These are phyloP conservation scores for Lophius piscatorius DNA, from an alignment of 2,113 vertebrate genomes.

Conservation along the genomic window DNA sequence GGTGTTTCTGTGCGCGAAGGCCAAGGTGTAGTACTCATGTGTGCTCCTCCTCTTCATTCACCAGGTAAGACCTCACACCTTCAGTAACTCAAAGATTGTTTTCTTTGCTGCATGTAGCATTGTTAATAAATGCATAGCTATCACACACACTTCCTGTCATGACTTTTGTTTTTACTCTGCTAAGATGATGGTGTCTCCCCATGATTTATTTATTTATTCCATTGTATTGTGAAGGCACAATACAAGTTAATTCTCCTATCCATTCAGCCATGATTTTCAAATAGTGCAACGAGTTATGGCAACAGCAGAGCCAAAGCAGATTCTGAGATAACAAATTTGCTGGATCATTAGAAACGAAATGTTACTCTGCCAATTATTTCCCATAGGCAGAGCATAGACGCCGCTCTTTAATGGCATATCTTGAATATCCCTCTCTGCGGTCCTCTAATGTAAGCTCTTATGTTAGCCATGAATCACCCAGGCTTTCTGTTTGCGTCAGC, in stretches of 20 bases:
- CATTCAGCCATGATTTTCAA: constrained; percentile 16
- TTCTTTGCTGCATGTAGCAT: background rate
- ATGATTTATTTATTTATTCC: constrained; percentile 21
- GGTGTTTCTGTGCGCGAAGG: constrained; percentile 95
- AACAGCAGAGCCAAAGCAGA: constrained; percentile 19
- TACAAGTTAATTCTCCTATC: too few species aligned
- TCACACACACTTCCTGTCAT: too few species aligned
- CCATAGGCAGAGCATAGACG: constrained; percentile 24
- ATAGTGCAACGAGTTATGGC: too few species aligned
- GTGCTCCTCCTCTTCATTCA: constrained; percentile 92
- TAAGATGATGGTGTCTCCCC: too few species aligned
- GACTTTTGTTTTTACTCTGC: too few species aligned
- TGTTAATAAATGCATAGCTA: constrained; percentile 20
- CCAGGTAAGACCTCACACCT: constrained; percentile 82
- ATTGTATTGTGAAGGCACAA: too few species aligned
- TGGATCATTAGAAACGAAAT: constrained; percentile 60
- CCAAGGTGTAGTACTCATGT: constrained; percentile 97
- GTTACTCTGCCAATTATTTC: constrained; percentile 49
- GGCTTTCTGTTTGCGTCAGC: constrained; percentile 61
- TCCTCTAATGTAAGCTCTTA: constrained; percentile 38
- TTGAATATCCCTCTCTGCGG: constrained; percentile 28
- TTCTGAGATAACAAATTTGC: constrained; percentile 48
- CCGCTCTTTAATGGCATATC: constrained; percentile 34
- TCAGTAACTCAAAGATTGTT: background rate
- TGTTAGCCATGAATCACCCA: constrained; percentile 54